Evolutionary conservation across 2,113 vertebrate species (phyloP).

Genomic region (Siniperca chuatsi): DNA sequence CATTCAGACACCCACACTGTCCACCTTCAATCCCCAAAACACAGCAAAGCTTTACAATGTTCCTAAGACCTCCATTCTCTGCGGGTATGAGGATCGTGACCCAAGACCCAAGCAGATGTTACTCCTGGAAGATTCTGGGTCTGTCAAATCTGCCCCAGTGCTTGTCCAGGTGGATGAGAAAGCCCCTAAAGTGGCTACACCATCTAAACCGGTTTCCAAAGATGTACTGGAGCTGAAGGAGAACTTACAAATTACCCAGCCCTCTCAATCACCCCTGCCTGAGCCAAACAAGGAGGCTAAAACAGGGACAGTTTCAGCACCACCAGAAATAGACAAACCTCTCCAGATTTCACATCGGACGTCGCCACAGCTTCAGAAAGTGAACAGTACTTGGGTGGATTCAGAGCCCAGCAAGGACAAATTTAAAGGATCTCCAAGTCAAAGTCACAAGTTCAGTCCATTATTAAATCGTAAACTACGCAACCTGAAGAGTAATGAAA

Average conservation of each 20-base stretch:
- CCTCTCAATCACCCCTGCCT: conserved; percentile 21
- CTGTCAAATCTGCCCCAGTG: conserved; percentile 46
- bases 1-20: conserved; percentile 59
- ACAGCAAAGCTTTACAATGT: conserved; percentile 80
- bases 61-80: conserved; percentile 66
- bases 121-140: conserved; percentile 76
- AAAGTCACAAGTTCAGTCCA: conserved; percentile 65
- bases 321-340: conserved; percentile 44
- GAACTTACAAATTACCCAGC: conserved; percentile 34
- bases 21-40: conserved; percentile 85
- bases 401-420: conserved; percentile 45
- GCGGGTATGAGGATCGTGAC: conserved; percentile 51
- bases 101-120: conserved; percentile 76
- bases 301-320: conserved; percentile 19
- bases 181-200: conserved; percentile 34
- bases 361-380: conserved; percentile 60
- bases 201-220: conserved; percentile 68
- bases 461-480: conserved; percentile 78
- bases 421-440: conserved; percentile 34
- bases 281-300: conserved; percentile 32
- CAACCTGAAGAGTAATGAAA: conserved; percentile 78
- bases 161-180: conserved; percentile 61
- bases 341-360: conserved; percentile 1
- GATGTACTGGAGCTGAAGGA: conserved; percentile 53
- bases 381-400: not conserved